Evolutionary conservation across 2,113 vertebrate genomes (phyloP).

Genomic region (Corvus moneduloides): DNA sequence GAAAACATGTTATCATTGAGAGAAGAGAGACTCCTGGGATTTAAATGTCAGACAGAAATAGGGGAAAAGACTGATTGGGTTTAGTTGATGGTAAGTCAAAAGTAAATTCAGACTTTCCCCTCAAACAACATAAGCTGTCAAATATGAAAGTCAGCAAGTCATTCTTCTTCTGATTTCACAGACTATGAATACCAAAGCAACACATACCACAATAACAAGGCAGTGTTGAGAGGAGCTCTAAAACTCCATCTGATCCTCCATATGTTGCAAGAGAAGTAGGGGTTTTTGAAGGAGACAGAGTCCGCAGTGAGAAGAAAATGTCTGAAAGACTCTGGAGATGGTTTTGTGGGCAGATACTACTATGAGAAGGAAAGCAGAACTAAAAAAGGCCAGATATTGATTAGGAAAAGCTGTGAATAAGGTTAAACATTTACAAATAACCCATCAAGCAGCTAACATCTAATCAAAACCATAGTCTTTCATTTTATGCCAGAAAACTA

Average conservation of each 20-base stretch:
- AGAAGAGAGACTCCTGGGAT: not conserved
- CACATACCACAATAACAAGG: not conserved
- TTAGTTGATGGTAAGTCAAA: not conserved
- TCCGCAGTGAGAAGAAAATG: not conserved
- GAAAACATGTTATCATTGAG: constrained; percentile 44
- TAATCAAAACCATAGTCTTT: not conserved
- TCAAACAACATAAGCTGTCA: not conserved
- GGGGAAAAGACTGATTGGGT: not conserved
- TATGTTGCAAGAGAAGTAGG: not conserved
- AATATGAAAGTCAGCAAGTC: not conserved
- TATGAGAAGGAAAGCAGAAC: not conserved
- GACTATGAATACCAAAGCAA: not conserved
- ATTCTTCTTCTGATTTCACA: not conserved
- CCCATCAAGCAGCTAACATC: not conserved
- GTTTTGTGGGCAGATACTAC: not conserved
- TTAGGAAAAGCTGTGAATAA: not conserved
- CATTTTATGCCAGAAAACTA: constrained; percentile 24
- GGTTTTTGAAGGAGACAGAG: constrained; percentile 16
- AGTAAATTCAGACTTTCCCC: not conserved
- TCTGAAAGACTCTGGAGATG: not conserved
- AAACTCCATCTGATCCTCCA: constrained; percentile 8
- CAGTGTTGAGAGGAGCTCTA: not conserved
- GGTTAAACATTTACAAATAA: constrained; percentile 14
- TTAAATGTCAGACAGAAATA: not conserved
- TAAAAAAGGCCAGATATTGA: not conserved